phyloP scores from a whole-genome alignment of 2,797 vertebrate genomes.

The Coreius guichenoti region DNA sequence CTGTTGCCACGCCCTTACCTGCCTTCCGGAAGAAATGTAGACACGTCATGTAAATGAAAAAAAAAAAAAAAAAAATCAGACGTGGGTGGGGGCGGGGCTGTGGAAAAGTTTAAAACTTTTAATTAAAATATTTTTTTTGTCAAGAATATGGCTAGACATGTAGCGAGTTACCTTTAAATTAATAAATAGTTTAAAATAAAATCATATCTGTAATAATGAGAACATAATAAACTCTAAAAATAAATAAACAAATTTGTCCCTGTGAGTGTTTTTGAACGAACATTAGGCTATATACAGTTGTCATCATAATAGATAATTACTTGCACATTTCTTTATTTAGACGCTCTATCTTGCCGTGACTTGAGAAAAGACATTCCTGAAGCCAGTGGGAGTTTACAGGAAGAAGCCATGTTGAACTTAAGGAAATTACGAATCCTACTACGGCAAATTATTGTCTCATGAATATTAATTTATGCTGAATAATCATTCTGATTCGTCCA shows the following conservation, averaged over 20 bases:
- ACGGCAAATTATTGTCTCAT: neutral
- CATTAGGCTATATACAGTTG: neutral
- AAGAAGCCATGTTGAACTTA: slow-evolving; percentile 88
- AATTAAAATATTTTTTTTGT: neutral
- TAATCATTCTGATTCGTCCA: too few relatives aligned
- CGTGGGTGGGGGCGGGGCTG: neutral
- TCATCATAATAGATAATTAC: neutral
- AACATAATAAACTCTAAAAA: neutral
- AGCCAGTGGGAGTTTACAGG: slow-evolving; percentile 82
- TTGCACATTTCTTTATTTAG: neutral
- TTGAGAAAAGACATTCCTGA: slow-evolving; percentile 71
- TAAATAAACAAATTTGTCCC: neutral
- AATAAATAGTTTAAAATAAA: neutral
- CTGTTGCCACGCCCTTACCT: slow-evolving; percentile 66
- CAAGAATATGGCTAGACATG: neutral
- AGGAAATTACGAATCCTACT: slow-evolving; percentile 60
- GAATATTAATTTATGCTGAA: neutral
- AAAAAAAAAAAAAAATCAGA: too few relatives aligned
- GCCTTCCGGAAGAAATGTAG: slow-evolving; percentile 47
- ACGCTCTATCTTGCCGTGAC: slow-evolving; percentile 60
- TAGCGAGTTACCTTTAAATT: too few relatives aligned
- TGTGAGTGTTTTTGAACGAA: neutral
- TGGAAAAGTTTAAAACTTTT: neutral
- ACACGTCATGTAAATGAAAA: neutral
- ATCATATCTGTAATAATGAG: neutral